Percentiles rank a stretch among this genome's conserved stretches.
Evolutionary conservation across 1,140 invertebrate species (phyloP).

Genomic region (Artemia franciscana): DNA sequence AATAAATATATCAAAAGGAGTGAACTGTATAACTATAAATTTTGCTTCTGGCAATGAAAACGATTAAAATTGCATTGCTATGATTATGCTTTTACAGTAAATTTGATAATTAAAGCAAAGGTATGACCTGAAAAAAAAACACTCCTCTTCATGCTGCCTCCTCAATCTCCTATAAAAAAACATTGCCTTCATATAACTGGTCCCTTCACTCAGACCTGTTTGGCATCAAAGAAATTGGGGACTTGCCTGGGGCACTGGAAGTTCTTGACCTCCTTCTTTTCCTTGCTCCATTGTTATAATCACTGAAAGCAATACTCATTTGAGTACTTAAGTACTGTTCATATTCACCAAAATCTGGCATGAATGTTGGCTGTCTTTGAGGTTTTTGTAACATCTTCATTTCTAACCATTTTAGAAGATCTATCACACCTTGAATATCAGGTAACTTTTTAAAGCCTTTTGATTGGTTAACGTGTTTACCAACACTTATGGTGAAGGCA

Average conservation of each 20-base stretch:
- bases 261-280: neutral
- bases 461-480: conserved; percentile 16
- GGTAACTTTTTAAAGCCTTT: conserved; percentile 19
- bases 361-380: neutral
- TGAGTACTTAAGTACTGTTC: neutral
- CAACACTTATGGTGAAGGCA: conserved; percentile 21
- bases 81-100: too few relatives aligned
- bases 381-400: conserved; percentile 13
- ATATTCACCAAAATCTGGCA: neutral
- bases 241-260: neutral
- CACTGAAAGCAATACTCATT: neutral
- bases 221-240: neutral
- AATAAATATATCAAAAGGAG: too few relatives aligned
- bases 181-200: too few relatives aligned
- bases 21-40: too few relatives aligned
- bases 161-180: too few relatives aligned
- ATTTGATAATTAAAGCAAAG: too few relatives aligned
- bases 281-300: neutral
- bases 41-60: too few relatives aligned
- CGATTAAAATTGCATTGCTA: too few relatives aligned
- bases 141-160: too few relatives aligned
- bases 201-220: too few relatives aligned
- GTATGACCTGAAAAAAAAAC: too few relatives aligned
- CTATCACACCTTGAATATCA: conserved; percentile 17
- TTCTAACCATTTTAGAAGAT: conserved; percentile 21